Evolutionary conservation across 2,888 invertebrate species (phyloP), one percentile per base, ranked within the genome.

Genomic region (Orthosia incerta): DNA sequence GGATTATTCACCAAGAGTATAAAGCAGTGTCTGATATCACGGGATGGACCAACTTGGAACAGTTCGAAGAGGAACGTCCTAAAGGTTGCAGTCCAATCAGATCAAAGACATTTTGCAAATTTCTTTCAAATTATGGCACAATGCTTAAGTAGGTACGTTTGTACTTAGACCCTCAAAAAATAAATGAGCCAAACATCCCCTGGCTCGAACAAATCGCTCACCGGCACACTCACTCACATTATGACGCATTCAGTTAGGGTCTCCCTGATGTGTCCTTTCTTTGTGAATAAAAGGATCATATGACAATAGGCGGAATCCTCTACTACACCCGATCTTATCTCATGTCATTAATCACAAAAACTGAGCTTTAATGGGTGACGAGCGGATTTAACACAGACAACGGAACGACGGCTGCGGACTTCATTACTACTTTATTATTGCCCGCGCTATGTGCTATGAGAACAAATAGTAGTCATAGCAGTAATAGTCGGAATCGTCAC

Each of bases 331-430:
- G 74, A 82, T 80, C 66, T 51, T 18, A 73, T 45, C 15, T 79
- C 71, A 78, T 60, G 77, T 85, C 89, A 88, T 91, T 89, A 88
- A 90, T 90, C 87, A 90, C 84, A 88, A 89, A 89, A 88, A 91
- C 86, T 87, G 82, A 83, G 74, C 80, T 86, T 76, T 87, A 87
- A 88, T 84, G 86, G 86, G 84, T 86, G 81, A 82, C 86, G 65
- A 71, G 71, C 69, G 66, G 39, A 65, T 74, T 62, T 77, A 62
- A 3, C 60, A 45, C n/a, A 60, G 60, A 39, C 39, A 39, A 9
- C 39, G 39, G 39, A 39, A 39, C 9, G 39, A 39, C 39, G 1
- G 39, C 39, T 39, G 9, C 9, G 39, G 1, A 39, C 39, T 1
- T 1, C 39, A 9, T 9, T 39, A 39, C 39, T 39, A 0, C 9